A percentile compares a stretch with the other conserved stretches of the same genome.
These are phyloP conservation scores for Pteropus rufus DNA, from an alignment of 2,797 vertebrate species.

Conservation along the genomic window DNA sequence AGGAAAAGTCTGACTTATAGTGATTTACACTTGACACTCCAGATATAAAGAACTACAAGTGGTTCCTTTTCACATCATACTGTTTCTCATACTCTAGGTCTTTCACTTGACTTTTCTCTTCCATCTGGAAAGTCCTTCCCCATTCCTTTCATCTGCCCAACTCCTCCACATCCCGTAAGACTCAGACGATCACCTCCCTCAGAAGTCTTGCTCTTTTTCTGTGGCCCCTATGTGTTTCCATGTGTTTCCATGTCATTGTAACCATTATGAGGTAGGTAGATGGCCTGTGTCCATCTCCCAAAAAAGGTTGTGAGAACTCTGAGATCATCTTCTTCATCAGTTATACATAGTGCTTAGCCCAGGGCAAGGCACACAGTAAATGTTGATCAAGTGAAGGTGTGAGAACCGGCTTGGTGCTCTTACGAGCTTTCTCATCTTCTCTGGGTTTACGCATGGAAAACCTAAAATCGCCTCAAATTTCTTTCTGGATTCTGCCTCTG, in stretches of 20 bases:
- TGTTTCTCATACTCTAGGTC: neutral
- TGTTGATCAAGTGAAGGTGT: neutral
- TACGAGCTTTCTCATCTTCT: neutral
- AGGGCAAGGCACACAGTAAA: neutral
- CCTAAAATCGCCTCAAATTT: neutral
- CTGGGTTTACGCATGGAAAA: neutral
- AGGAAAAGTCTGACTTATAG: neutral
- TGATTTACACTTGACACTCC: neutral
- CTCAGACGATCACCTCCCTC: neutral
- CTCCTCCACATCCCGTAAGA: neutral
- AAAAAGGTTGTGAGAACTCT: neutral
- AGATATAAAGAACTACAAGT: neutral
- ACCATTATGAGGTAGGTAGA: neutral
- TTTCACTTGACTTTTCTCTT: constrained; percentile 31
- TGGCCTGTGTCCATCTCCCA: neutral
- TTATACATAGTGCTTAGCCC: neutral
- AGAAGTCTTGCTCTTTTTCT: neutral
- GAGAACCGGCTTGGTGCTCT: neutral
- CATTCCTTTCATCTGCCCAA: neutral
- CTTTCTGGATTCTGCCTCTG: neutral
- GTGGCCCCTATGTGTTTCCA: neutral
- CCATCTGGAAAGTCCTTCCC: neutral
- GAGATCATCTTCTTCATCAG: neutral
- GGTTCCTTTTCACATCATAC: neutral
- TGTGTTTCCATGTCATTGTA: neutral